Evolutionary conservation across 2,888 invertebrate genomes (phyloP).

Genomic region (Chymomyza procnemis): DNA sequence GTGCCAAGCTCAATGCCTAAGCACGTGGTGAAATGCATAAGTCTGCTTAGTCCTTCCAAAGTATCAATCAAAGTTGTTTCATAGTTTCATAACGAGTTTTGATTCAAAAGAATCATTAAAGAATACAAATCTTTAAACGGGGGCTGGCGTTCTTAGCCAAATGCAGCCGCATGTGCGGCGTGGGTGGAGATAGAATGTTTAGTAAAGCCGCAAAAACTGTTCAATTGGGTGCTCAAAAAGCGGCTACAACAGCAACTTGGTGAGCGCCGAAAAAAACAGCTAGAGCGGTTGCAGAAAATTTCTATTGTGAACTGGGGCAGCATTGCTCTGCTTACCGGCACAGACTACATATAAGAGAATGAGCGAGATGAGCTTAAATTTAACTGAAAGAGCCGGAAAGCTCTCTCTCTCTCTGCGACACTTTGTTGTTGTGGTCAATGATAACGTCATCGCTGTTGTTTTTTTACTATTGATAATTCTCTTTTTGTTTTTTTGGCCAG

Average conservation of each 20-base stretch:
- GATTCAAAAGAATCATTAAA: background rate
- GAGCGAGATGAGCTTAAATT: slow-evolving; percentile 18
- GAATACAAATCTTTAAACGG: background rate
- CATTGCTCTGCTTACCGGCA: slow-evolving; percentile 51
- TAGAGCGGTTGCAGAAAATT: background rate
- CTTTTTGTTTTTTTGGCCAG: slow-evolving; percentile 22
- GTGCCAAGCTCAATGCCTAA: background rate
- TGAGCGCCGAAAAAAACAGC: background rate
- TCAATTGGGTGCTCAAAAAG: background rate
- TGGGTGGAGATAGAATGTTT: background rate
- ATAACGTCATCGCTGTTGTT: slow-evolving; percentile 13
- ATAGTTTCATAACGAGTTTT: background rate
- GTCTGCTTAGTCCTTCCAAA: background rate
- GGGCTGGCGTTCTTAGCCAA: slow-evolving; percentile 49
- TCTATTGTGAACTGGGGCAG: slow-evolving; percentile 2
- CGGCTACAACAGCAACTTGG: background rate
- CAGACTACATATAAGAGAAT: slow-evolving; percentile 23
- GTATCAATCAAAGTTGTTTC: background rate
- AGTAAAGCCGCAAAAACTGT: background rate
- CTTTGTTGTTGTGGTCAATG: slow-evolving; percentile 3
- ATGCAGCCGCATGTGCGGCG: slow-evolving; percentile 39
- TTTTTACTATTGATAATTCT: slow-evolving; percentile 4
- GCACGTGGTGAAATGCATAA: background rate
- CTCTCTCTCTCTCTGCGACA: background rate
- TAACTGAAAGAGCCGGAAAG: slow-evolving; percentile 2